A percentile compares a stretch with the other conserved stretches of the same genome.
Evolutionary conservation across 1,140 invertebrate genomes (phyloP).

Genomic region (Scaptodrosophila lebanonensis): DNA sequence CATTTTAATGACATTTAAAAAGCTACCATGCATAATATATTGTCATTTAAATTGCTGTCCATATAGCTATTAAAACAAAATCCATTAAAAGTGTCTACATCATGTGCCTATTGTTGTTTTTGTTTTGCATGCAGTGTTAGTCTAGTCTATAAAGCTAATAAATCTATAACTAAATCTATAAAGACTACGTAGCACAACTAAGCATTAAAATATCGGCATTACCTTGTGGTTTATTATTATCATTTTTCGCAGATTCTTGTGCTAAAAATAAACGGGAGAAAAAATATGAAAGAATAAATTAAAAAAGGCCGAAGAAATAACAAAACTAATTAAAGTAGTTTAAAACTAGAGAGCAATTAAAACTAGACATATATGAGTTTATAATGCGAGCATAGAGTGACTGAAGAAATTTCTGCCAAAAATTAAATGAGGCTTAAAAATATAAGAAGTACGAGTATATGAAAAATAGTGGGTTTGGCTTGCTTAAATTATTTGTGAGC

Average conservation of each 20-base stretch:
- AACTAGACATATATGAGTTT: conserved; percentile 14
- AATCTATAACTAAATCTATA: conserved; percentile 16
- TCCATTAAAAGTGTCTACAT: conserved; percentile 28
- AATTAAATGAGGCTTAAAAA: conserved; percentile 17
- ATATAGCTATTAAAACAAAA: conserved; percentile 37
- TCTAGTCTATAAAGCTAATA: no score
- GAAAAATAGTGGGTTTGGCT: no score
- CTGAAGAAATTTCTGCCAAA: no score
- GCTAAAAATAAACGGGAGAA: conserved; percentile 72
- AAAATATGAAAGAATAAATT: conserved; percentile 41
- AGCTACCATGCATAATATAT: conserved; percentile 64
- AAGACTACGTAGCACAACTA: not conserved
- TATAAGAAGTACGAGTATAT: not conserved
- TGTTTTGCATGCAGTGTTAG: conserved; percentile 12
- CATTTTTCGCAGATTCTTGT: conserved; percentile 76
- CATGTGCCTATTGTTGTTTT: conserved; percentile 31
- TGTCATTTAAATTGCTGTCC: conserved; percentile 62
- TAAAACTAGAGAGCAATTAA: conserved; percentile 1
- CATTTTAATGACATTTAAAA: conserved; percentile 70
- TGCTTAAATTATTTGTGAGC: no score
- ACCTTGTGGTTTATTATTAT: conserved; percentile 77
- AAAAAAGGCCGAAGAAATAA: conserved; percentile 24
- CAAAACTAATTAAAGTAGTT: conserved; percentile 9
- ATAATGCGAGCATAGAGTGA: no score
- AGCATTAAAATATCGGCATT: conserved; percentile 39